A percentile compares a stretch with the other conserved stretches of the same genome.
phyloP scores from a whole-genome alignment of 2,888 invertebrate genomes.

The Mamestra brassicae region DNA sequence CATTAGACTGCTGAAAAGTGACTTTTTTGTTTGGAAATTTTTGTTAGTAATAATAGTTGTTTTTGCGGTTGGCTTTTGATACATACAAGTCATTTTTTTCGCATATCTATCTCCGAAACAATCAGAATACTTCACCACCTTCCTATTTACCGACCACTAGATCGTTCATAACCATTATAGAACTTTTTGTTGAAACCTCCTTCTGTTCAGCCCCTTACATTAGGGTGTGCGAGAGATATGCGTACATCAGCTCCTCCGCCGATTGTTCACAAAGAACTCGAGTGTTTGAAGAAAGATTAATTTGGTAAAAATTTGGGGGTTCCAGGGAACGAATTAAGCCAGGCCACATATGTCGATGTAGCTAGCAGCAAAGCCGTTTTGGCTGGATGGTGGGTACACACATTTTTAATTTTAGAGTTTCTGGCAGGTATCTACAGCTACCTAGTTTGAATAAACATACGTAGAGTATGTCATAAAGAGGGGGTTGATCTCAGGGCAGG shows the following conservation, averaged over 20 bases:
- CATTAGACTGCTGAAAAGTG: too few relatives aligned
- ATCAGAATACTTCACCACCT: conserved; percentile 23
- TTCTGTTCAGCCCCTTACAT: conserved; percentile 42
- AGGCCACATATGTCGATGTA: conserved; percentile 51
- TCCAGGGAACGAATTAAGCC: conserved; percentile 56
- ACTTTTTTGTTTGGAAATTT: too few relatives aligned
- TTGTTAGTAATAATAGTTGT: too few relatives aligned
- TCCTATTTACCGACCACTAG: conserved; percentile 23
- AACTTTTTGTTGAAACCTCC: conserved; percentile 37
- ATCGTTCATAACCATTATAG: conserved; percentile 17
- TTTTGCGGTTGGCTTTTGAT: too few relatives aligned
- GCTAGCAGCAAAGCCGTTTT: conserved; percentile 8
- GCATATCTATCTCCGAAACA: too few relatives aligned
- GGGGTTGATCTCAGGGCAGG: too few relatives aligned
- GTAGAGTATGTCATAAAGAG: too few relatives aligned
- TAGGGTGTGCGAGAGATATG: conserved; percentile 67
- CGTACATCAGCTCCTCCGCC: conserved; percentile 74
- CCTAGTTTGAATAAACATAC: too few relatives aligned
- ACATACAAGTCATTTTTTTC: too few relatives aligned
- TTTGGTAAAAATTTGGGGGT: conserved; percentile 83
- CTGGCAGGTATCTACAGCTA: background rate
- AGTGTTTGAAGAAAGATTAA: conserved; percentile 90
- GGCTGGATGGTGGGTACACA: background rate
- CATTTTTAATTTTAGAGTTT: conserved; percentile 2
- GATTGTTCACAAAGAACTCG: conserved; percentile 77